These are phyloP conservation scores for Antechinus flavipes DNA, from an alignment of 2,113 vertebrate species.

Conservation along the genomic window DNA sequence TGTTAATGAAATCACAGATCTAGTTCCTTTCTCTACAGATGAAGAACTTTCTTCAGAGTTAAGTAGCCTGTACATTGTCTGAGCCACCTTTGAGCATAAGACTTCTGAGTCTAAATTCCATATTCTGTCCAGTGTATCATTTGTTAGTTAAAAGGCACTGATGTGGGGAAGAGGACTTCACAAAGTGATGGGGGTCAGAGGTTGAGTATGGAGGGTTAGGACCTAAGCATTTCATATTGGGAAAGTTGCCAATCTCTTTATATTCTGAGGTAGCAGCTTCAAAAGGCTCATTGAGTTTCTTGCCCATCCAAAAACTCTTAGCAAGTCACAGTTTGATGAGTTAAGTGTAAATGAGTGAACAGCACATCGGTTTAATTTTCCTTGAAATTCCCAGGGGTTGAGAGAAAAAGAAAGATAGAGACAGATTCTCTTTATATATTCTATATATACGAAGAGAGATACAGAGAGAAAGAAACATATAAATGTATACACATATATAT, in stretches of 20 bases:
- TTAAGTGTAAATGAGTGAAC: conserved; percentile 6
- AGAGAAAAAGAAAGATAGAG: not conserved
- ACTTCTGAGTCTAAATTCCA: not conserved
- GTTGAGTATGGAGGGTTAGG: not conserved
- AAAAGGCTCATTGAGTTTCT: conserved; percentile 2
- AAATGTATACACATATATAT: too few species aligned
- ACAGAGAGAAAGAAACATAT: not conserved
- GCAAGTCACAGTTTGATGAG: not conserved
- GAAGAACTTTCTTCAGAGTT: not conserved
- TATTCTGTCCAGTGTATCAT: not conserved
- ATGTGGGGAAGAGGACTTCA: not conserved
- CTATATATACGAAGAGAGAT: too few species aligned
- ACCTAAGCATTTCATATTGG: not conserved
- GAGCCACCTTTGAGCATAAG: not conserved
- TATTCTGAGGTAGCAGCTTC: not conserved
- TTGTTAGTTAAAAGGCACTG: not conserved
- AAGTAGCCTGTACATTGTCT: not conserved
- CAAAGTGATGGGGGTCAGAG: not conserved
- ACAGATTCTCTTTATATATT: too few species aligned
- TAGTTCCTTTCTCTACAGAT: not conserved
- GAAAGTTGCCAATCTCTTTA: not conserved
- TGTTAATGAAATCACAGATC: not conserved
- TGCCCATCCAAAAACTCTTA: not conserved
- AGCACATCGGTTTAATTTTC: not conserved
- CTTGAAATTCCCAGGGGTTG: not conserved